These are phyloP conservation scores for Labroides dimidiatus DNA, from an alignment of 2,797 vertebrate species.

Conservation along the genomic window DNA sequence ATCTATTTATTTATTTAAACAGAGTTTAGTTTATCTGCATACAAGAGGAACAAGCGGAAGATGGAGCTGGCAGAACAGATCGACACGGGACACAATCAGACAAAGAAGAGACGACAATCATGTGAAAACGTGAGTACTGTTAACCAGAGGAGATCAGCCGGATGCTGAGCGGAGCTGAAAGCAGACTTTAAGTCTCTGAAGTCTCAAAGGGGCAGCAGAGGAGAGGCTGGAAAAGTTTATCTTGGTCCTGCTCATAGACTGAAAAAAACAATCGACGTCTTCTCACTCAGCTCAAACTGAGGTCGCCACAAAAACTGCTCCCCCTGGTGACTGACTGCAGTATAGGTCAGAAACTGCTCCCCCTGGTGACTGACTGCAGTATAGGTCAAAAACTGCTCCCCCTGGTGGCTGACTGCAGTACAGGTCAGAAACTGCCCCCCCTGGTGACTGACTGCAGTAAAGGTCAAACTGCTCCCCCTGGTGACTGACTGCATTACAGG, in stretches of 20 bases:
- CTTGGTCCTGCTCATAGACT: conserved; percentile 44
- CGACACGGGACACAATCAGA: conserved; percentile 91
- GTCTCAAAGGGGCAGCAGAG: conserved; percentile 10
- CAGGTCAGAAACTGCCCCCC: too few relatives aligned
- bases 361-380: too few relatives aligned
- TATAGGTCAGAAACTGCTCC: too few relatives aligned
- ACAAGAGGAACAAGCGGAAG: conserved; percentile 98
- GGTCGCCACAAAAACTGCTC: too few relatives aligned
- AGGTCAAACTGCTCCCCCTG: too few relatives aligned
- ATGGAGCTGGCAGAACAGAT: conserved; percentile 97
- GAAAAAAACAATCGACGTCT: too few relatives aligned
- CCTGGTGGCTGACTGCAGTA: too few relatives aligned
- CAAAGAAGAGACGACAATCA: conserved; percentile 96
- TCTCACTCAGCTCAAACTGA: too few relatives aligned
- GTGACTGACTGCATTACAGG: too few relatives aligned
- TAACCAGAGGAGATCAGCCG: conserved; percentile 20
- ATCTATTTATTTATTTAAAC: conserved; percentile 34
- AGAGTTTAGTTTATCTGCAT: conserved; percentile 99
- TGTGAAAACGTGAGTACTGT: conserved; percentile 90
- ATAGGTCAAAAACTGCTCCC: too few relatives aligned
- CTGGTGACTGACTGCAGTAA: too few relatives aligned
- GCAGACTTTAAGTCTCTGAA: conserved; percentile 10
- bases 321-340: too few relatives aligned
- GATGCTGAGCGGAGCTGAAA: conserved; percentile 39
- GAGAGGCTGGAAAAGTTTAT: conserved; percentile 47